Base-by-base conservation (phyloP, 2,888 invertebrate species). In the Anorthoa munda region DNA sequence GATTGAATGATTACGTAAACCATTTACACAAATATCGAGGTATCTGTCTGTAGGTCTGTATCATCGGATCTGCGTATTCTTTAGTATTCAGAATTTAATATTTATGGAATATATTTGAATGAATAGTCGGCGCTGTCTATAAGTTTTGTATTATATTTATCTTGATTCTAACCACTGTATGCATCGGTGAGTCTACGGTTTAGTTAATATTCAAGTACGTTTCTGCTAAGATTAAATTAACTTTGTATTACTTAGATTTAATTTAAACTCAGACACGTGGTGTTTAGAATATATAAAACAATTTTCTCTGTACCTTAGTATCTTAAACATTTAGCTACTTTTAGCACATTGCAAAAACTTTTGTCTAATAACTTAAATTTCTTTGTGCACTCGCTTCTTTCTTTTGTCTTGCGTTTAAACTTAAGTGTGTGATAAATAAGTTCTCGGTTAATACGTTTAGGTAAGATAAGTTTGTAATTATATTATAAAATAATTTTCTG, bases 1-100 rank as follows among this genome's bases (percentile, higher is more conserved):
- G 79, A 77, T 69, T 86, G 83, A 86, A 87, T 70, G 67, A 81
- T 81, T 65, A 67, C 31, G 26, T 65, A 59, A 77, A 68, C 58
- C n/a, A 65, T 72, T 66, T 66, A 75, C 21, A 26, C n/a, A n/a
- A 68, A 50, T 17, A 9, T 51, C 2, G 18, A 15, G 23, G 50
- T 55, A 64, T 63, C 21, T 60, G 39, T 55, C 15, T 58, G 53
- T 26, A 55, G 55, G 2, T 39, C n/a, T 69, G 9, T 39, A 66
- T 31, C 60, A 51, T 68, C 2, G 56, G 31, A 55, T 69, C 26
- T 46, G 50, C 15, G 50, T 64, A 48, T 79, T 39, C 12, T 72
- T 15, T 59, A 23, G 12, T 13, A 59, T 70, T 79, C 51, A 21
- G 46, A 53, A 23, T 39, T 45, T 31, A 64, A n/a, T 79, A 72